These are phyloP conservation scores for Marmota flaviventris DNA, from an alignment of 2,113 vertebrate species.

Conservation along the genomic window DNA sequence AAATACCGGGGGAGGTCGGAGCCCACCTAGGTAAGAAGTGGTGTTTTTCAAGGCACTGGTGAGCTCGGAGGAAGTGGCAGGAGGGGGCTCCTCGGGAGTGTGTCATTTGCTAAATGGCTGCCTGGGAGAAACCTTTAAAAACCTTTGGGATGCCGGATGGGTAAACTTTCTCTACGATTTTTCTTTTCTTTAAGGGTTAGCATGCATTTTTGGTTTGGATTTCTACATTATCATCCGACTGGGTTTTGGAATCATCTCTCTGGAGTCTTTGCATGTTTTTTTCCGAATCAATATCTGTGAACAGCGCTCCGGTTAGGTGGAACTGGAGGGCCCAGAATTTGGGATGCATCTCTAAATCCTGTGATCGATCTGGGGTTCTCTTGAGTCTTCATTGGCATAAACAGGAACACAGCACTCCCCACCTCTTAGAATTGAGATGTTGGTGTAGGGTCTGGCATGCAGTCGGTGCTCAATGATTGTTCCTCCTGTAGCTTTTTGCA, in stretches of 20 bases:
- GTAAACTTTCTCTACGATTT: not conserved
- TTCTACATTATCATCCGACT: not conserved
- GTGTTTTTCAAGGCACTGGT: not conserved
- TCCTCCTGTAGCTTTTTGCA: rapidly evolving
- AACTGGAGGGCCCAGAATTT: not conserved
- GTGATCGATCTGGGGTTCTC: rapidly evolving
- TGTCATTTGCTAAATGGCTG: conserved; percentile 66
- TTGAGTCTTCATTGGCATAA: rapidly evolving
- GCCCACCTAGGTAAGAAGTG: conserved; percentile 35
- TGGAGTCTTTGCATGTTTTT: not conserved
- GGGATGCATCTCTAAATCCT: not conserved
- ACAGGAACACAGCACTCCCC: not conserved
- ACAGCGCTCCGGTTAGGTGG: not conserved
- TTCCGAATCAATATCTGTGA: not conserved
- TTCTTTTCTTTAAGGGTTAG: not conserved
- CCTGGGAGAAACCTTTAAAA: conserved; percentile 20
- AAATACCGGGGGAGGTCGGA: not conserved
- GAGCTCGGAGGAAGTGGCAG: conserved; percentile 22
- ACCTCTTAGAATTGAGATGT: not conserved
- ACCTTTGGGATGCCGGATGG: not conserved
- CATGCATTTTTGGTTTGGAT: not conserved
- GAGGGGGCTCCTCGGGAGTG: not conserved
- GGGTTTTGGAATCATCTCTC: not conserved
- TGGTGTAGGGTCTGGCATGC: not conserved
- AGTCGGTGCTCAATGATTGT: too few relatives aligned